phyloP scores from a whole-genome alignment of 2,888 invertebrate species.

The Platycheirus rosarum region DNA sequence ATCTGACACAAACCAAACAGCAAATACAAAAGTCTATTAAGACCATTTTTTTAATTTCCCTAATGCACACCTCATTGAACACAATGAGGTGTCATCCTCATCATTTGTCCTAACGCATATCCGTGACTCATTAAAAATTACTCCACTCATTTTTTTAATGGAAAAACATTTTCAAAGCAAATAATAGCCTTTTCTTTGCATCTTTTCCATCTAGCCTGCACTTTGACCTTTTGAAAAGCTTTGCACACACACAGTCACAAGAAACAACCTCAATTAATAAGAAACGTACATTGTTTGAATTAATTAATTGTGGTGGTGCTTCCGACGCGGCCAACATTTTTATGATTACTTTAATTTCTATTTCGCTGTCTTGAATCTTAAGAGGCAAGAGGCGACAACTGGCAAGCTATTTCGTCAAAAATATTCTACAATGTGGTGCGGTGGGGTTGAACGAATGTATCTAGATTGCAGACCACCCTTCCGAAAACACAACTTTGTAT shows the following conservation, averaged over 20 bases:
- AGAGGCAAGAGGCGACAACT: slow-evolving; percentile 45
- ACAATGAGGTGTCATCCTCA: slow-evolving; percentile 29
- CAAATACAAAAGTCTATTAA: slow-evolving; percentile 8
- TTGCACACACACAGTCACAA: slow-evolving; percentile 7
- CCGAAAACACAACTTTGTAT: slow-evolving; percentile 45
- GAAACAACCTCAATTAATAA: slow-evolving; percentile 55
- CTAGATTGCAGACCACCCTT: slow-evolving; percentile 62
- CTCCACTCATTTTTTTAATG: too few species aligned
- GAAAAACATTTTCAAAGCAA: slow-evolving; percentile 41
- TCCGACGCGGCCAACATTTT: slow-evolving; percentile 65
- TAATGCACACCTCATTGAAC: slow-evolving; percentile 68
- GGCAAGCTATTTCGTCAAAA: slow-evolving; percentile 32
- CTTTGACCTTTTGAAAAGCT: slow-evolving; percentile 67
- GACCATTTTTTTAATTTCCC: slow-evolving; percentile 59
- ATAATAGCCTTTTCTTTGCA: slow-evolving; percentile 40
- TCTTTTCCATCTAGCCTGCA: slow-evolving; percentile 35
- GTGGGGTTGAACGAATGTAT: not conserved
- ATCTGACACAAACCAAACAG: not conserved
- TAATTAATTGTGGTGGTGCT: slow-evolving; percentile 70
- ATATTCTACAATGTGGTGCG: not conserved
- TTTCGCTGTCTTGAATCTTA: slow-evolving; percentile 57
- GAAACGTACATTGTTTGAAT: slow-evolving; percentile 53
- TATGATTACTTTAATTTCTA: slow-evolving; percentile 55
- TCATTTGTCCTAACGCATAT: slow-evolving; percentile 17
- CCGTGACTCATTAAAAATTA: too few species aligned